phyloP scores from a whole-genome alignment of 2,797 vertebrate species.

The Cichlasoma orientale region DNA sequence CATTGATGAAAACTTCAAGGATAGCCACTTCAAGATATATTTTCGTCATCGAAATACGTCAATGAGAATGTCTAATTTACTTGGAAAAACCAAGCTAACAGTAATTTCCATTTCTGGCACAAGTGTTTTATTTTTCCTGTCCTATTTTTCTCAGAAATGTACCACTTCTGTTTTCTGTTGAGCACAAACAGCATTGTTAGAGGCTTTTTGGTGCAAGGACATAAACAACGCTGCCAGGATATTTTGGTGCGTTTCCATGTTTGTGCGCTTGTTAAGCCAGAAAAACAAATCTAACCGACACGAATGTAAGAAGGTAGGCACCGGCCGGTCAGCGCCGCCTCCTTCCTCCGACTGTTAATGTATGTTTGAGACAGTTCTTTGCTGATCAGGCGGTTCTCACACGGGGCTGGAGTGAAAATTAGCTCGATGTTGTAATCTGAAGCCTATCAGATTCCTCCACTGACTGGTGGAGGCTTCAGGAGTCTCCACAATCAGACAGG shows the following conservation, averaged over 20 bases:
- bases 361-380: background rate
- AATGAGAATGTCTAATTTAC: background rate
- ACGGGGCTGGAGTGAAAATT: background rate
- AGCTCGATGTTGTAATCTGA: background rate
- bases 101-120: background rate
- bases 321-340: no score
- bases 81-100: background rate
- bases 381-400: background rate
- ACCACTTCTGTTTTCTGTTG: background rate
- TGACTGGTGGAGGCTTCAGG: background rate
- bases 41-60: background rate
- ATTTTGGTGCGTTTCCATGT: background rate
- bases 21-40: conserved; percentile 1
- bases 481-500: background rate
- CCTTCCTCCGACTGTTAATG: background rate
- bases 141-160: background rate
- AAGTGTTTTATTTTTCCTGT: background rate
- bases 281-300: background rate
- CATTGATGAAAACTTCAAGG: background rate
- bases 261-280: background rate
- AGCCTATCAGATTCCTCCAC: background rate
- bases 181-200: background rate
- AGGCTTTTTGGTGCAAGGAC: background rate
- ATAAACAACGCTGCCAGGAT: background rate
- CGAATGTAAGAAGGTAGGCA: background rate